Evolutionary conservation across 2,113 vertebrate genomes (phyloP), one percentile per base, ranked within the genome.

Genomic region (Anser cygnoides): DNA sequence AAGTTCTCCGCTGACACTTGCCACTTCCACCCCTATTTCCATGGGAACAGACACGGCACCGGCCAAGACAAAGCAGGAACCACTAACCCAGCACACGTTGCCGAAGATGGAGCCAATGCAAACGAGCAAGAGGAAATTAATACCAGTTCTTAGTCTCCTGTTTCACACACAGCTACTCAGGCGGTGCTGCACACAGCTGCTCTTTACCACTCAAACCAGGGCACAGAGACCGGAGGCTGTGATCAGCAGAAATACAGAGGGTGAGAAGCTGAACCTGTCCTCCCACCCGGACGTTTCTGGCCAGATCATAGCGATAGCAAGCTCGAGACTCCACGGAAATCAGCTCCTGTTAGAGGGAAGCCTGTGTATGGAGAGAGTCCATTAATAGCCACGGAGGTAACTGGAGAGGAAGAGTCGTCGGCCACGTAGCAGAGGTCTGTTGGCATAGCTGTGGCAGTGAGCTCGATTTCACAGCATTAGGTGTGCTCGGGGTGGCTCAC

Each of bases 1-100:
- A 87, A 89, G 71, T 57, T 94, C 83, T 94, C 74, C 2, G 15
- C 80, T 91, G 77, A 76, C 66, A 96, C 46, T 86, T 58, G 66
- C 77, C 52, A 87, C 50, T 94, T 95, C 80, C 58, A 92, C 28
- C n/a, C 71, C 44, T 63, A 95, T 92, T 91, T 95, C 95, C 91
- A 95, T 71, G 92, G 95, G 92, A 96, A 95, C 84, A 95, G 96
- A 91, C 89, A 89, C 31, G 67, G 49, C 50, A 79, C 1, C 29
- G 71, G 86, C 93, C 92, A 93, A 89, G 91, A 90, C 84, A 95
- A 94, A 95, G 90, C 62, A 66, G 92, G 77, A 91, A 66, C 82
- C 66, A 63, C 68, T 61, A 94, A 84, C 66, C 66, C 39, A 2
- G 72, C 0, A 0, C 63, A 68, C 4, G 0, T 3, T 67, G 63